Base-by-base conservation (phyloP, 1,140 invertebrate species). In the Musca domestica region DNA sequence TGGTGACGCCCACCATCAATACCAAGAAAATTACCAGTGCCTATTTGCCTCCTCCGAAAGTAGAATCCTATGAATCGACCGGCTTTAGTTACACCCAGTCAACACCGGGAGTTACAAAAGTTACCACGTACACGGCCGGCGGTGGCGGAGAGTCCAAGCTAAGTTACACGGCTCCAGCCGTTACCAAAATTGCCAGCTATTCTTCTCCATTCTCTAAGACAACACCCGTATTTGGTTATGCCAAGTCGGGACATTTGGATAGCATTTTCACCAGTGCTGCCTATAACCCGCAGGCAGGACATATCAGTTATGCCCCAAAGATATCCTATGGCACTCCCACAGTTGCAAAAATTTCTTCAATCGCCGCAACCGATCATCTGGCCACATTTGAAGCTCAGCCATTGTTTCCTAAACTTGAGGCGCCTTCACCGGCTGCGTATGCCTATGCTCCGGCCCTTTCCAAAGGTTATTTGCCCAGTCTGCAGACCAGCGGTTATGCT, bases 101-200 rank as follows among this genome's bases (percentile, higher is more conserved):
- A 34, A 71, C 71, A 3, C 76, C 76, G 0, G 73, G 54, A 4
- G 58, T 74, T 14, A 68, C 78, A 22, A 80, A 80, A 63, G 41
- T 72, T 41, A 73, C 78, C 23, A 74, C 75, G 0, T 80, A 77
- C 48, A 68, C 74, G n/a, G 22, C 68, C 6, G 56, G 56, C 2
- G 69, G 25, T n/a, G 65, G 48, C 6, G 51, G 20, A 19, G 66
- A 66, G 10, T 20, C 68, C 2, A 30, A 64, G 30, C 67, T 74
- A 7, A 74, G 67, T 22, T 73, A 74, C 23, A 67, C 73, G 3
- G 65, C 77, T 12, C 73, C 74, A 2, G 73, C 77, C 23, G 74
- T 71, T 14, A 70, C 77, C 7, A 80, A 80, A 67, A 71, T 76
- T 46, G 74, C 76, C 22, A 76, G 77, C 10, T 78, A 74, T 71